Percentiles rank a stretch among this genome's conserved stretches.
Evolutionary conservation across 2,113 vertebrate genomes (phyloP).

Genomic region (Lanius ludovicianus): DNA sequence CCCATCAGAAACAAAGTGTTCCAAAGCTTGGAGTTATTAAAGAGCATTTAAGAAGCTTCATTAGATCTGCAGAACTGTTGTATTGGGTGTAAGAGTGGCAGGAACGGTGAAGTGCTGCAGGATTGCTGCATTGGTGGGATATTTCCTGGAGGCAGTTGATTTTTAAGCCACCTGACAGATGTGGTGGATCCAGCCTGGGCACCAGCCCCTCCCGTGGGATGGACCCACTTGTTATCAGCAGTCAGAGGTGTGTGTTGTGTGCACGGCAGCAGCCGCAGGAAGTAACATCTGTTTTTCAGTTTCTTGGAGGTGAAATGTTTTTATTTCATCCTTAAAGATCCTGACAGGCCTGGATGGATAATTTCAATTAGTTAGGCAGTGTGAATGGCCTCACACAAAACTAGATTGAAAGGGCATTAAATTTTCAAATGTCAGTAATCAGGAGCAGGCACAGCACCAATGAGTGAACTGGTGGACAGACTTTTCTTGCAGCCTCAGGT

Average conservation of each 20-base stretch:
- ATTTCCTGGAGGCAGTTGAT: neutral
- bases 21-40: neutral
- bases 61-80: neutral
- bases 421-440: neutral
- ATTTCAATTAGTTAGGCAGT: neutral
- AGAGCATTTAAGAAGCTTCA: neutral
- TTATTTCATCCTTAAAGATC: neutral
- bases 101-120: neutral
- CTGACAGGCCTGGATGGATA: neutral
- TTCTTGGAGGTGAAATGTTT: neutral
- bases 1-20: neutral
- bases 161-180: neutral
- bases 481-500: neutral
- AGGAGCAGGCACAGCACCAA: neutral
- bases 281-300: neutral
- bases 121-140: neutral
- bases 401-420: neutral
- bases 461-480: neutral
- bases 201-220: neutral
- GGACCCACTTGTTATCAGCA: neutral
- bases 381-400: neutral
- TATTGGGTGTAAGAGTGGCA: neutral
- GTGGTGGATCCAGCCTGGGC: neutral
- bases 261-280: neutral
- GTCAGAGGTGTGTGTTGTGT: neutral